phyloP scores from a whole-genome alignment of 2,113 vertebrate species.

The Hippocampus zosterae region DNA sequence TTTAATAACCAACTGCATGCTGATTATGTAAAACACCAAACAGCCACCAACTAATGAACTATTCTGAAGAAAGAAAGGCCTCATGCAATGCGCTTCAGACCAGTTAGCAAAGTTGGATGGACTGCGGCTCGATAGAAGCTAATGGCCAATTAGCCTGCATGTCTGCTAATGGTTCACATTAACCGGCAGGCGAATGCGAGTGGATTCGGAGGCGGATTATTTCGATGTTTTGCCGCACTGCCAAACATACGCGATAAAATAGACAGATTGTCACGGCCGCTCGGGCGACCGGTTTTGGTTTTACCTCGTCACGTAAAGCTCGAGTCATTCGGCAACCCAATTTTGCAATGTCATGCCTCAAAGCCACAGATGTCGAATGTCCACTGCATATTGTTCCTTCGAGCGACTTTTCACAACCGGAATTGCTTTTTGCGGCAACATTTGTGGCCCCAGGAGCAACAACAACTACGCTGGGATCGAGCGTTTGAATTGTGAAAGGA shows the following conservation, averaged over 20 bases:
- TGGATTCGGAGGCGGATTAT: slow-evolving; percentile 33
- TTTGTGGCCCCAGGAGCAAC: neutral
- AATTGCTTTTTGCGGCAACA: too few relatives aligned
- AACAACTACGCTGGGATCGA: neutral
- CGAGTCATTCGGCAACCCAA: slow-evolving; percentile 32
- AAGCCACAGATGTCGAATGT: neutral
- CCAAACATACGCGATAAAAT: neutral
- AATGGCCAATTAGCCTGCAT: slow-evolving; percentile 62
- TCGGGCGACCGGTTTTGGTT: neutral
- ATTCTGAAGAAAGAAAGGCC: slow-evolving; percentile 21
- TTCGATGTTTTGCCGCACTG: slow-evolving; percentile 31
- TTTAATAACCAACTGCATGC: slow-evolving; percentile 27
- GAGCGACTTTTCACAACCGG: neutral
- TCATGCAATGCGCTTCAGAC: slow-evolving; percentile 42
- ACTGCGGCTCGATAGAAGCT: slow-evolving; percentile 51
- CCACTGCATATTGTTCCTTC: neutral
- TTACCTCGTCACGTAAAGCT: neutral
- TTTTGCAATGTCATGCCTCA: slow-evolving; percentile 12
- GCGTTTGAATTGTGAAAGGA: neutral
- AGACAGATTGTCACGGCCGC: neutral
- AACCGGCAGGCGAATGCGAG: slow-evolving; percentile 40
- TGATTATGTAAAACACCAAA: slow-evolving; percentile 18
- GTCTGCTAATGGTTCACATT: slow-evolving; percentile 58
- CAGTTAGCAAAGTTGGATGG: slow-evolving; percentile 42
- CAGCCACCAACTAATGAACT: slow-evolving; percentile 30